phyloP scores from a whole-genome alignment of 2,888 invertebrate species.

The Ectemnius lituratus region DNA sequence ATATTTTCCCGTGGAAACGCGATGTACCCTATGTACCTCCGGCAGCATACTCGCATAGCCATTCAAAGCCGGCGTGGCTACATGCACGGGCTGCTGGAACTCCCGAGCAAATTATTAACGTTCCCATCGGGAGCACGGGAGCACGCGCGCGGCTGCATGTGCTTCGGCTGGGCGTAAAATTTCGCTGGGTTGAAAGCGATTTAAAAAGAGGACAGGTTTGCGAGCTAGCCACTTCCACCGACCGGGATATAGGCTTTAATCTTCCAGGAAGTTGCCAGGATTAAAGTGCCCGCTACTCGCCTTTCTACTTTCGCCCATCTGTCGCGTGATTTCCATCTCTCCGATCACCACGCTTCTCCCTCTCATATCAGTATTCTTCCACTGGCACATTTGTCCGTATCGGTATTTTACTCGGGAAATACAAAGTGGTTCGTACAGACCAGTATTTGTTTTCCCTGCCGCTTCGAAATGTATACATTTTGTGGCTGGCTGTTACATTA shows the following conservation, averaged over 20 bases:
- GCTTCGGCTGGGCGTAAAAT: slow-evolving; percentile 49
- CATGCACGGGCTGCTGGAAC: slow-evolving; percentile 14
- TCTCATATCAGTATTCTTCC: too few species aligned
- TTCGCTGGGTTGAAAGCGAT: slow-evolving; percentile 51
- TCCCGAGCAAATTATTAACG: slow-evolving; percentile 56
- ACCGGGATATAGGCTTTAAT: slow-evolving; percentile 48
- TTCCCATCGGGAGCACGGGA: slow-evolving; percentile 43
- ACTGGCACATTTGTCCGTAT: too few species aligned
- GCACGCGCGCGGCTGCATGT: background rate
- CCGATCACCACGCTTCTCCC: too few species aligned
- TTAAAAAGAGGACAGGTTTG: slow-evolving; percentile 54
- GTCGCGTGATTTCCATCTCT: background rate
- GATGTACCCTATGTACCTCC: slow-evolving; percentile 8
- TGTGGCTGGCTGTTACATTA: too few species aligned
- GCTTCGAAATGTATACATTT: too few species aligned
- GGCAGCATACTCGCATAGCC: background rate
- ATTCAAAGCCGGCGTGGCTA: background rate
- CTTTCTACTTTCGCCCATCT: background rate
- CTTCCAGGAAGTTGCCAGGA: slow-evolving; percentile 46
- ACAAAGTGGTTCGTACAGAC: too few species aligned
- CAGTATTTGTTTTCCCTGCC: too few species aligned
- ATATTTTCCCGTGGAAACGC: slow-evolving; percentile 50
- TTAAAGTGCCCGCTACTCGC: slow-evolving; percentile 26
- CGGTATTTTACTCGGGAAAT: too few species aligned
- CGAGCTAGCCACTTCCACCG: slow-evolving; percentile 21